A percentile compares a stretch with the other conserved stretches of the same genome.
Conservation (phyloP, 2,888 invertebrate species). For the Netelia inedita region DNA sequence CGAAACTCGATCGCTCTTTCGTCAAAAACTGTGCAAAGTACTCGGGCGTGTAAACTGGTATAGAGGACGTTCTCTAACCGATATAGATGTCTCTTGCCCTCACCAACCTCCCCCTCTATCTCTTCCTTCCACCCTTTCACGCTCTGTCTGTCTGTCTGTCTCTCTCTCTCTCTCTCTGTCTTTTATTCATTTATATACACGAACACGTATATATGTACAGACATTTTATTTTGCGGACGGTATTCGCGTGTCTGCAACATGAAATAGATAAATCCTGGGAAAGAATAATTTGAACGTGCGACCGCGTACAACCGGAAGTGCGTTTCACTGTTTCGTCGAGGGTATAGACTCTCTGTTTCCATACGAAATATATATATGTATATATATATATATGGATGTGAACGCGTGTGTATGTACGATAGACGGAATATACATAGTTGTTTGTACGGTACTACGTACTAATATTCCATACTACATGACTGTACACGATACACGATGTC, state of each 20-base stretch:
- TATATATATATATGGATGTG: background rate
- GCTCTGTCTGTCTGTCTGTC: constrained; percentile 6
- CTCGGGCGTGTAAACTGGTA: constrained; percentile 55
- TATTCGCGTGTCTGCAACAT: constrained; percentile 47
- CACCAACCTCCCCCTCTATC: constrained; percentile 47
- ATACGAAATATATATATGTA: background rate
- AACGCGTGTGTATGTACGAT: background rate
- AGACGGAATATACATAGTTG: background rate
- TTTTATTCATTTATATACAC: constrained; percentile 34
- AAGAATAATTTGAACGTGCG: constrained; percentile 61
- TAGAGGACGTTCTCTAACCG: constrained; percentile 24
- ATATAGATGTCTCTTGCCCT: constrained; percentile 38
- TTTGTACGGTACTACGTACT: background rate
- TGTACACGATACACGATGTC: constrained; percentile 23
- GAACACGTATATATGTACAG: constrained; percentile 17
- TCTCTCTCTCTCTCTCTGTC: constrained; percentile 2
- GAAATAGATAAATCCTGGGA: constrained; percentile 58
- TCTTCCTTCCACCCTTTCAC: constrained; percentile 41
- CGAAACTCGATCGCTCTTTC: constrained; percentile 55
- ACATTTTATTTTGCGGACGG: constrained; percentile 30
- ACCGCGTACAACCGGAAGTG: constrained; percentile 55
- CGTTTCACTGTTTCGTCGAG: constrained; percentile 63
- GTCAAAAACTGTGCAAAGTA: constrained; percentile 56
- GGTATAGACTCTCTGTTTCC: constrained; percentile 2
- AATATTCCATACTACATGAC: constrained; percentile 28